These are phyloP conservation scores for Noturus placidus DNA, from an alignment of 2,113 vertebrate genomes.

Conservation along the genomic window DNA sequence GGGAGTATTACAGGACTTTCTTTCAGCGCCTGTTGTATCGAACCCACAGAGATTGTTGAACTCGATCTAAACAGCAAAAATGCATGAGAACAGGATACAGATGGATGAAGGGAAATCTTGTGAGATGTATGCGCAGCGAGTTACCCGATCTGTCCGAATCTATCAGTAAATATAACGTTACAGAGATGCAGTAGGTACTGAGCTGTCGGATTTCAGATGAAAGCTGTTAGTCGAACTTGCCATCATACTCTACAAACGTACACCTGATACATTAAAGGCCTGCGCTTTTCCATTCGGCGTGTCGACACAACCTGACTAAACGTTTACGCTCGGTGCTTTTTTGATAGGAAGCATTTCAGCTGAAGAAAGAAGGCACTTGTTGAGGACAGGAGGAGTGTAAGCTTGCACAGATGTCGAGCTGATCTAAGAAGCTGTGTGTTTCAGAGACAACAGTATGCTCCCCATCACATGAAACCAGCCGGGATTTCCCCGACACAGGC, in stretches of 20 bases:
- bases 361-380: conserved; percentile 56
- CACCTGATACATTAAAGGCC: conserved; percentile 9
- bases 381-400: conserved; percentile 43
- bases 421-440: conserved; percentile 54
- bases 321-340: conserved; percentile 49
- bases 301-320: conserved; percentile 16
- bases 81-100: conserved; percentile 29
- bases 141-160: conserved; percentile 13
- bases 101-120: conserved; percentile 10
- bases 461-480: conserved; percentile 45
- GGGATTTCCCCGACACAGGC: conserved; percentile 22
- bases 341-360: conserved; percentile 51
- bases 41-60: conserved; percentile 39
- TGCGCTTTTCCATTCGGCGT: conserved; percentile 15
- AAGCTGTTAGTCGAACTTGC: conserved; percentile 16
- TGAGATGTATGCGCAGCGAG: conserved; percentile 17
- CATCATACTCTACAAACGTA: conserved; percentile 22
- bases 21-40: conserved; percentile 37
- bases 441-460: conserved; percentile 58
- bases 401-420: conserved; percentile 46
- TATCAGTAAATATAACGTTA: conserved; percentile 16
- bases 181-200: conserved; percentile 21
- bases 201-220: conserved; percentile 1
- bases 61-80: conserved; percentile 28
- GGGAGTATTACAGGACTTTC: conserved; percentile 49